Base-by-base conservation (phyloP, 1,140 invertebrate genomes). In the Diprion similis region DNA sequence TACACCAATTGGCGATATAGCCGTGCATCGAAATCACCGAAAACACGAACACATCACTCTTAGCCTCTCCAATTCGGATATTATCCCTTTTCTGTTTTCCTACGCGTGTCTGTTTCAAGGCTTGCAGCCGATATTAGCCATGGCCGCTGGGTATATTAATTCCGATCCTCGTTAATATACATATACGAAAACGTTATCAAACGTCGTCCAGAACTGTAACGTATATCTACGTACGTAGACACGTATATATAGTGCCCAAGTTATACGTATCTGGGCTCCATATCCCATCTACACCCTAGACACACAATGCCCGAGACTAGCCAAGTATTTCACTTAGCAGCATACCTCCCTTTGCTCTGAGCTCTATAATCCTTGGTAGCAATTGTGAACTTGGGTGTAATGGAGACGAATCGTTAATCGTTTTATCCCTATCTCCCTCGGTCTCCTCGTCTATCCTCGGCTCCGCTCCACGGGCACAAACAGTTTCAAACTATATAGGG, bases 241-340 rank as follows among this genome's bases (percentile, higher is more conserved):
- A 6, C 2, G 24, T 59, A 59, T 59, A 59, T 59, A 15, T 17
- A 13, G 51, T 59, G n/a, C 24, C 24, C 24, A 6, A 37, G 24
- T 37, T 37, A 37, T 37, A 37, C 24, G 24, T 59, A 8, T 8
- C 51, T 59, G 11, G n/a, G 11, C 0, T 8, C 51, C 51, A 59
- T 37, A 37, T 37, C 24, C 51, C 9, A 59, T 59, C 51, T 59
- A 13, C 8, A 59, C 11, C 51, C 51, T 8, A 59, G 51, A 17
- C 51, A 59, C 51, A 59, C 51, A 59, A 59, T 59, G 51, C 51
- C 51, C 51, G 51, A 6, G 51, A 59, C 51, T 59, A 59, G 51
- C 51, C 51, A 59, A 59, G 51, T 59, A 59, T 59, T 59, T 59
- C 51, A 59, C 51, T 59, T 59, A 59, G 51, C 51, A 59, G 51